A percentile compares a stretch with the other conserved stretches of the same genome.
Conservation (phyloP, 2,888 invertebrate species). For the Arctia plantaginis region DNA sequence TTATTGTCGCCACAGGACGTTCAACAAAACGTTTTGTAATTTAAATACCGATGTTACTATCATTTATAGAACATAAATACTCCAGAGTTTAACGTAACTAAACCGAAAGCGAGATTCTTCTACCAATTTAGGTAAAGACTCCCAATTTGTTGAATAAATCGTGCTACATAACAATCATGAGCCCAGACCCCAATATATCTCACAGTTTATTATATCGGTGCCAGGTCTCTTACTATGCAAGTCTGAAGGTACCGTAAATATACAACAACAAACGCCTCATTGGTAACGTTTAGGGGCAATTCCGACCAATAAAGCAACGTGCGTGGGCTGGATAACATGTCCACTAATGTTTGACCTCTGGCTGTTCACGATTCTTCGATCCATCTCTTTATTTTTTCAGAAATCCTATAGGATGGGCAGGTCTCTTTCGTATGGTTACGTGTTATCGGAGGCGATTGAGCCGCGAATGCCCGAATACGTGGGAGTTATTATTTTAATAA, state of each 20-base stretch:
- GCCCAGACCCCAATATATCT: constrained; percentile 69
- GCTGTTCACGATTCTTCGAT: constrained; percentile 40
- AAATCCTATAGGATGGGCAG: constrained; percentile 37
- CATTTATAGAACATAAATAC: constrained; percentile 28
- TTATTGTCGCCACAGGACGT: constrained; percentile 17
- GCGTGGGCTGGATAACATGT: constrained; percentile 76
- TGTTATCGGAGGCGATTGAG: constrained; percentile 67
- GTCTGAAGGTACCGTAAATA: constrained; percentile 79
- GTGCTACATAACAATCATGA: constrained; percentile 55
- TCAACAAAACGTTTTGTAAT: constrained; percentile 42
- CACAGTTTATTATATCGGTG: constrained; percentile 72
- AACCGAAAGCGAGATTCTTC: constrained; percentile 48
- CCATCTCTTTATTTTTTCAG: constrained; percentile 35
- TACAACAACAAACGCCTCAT: constrained; percentile 82
- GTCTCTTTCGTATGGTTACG: constrained; percentile 55
- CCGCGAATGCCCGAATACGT: constrained; percentile 70
- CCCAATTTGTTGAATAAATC: constrained; percentile 59
- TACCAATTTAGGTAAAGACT: constrained; percentile 55
- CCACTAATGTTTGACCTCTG: constrained; percentile 66
- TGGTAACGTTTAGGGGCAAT: constrained; percentile 85
- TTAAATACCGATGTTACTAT: constrained; percentile 31
- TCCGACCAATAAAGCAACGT: constrained; percentile 81
- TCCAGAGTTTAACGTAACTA: constrained; percentile 19
- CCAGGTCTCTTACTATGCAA: constrained; percentile 66
- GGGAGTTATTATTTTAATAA: constrained; percentile 76